Evolutionary conservation across 1,140 invertebrate species (phyloP), one percentile per base, ranked within the genome.

Genomic region (Drosophila tani): DNA sequence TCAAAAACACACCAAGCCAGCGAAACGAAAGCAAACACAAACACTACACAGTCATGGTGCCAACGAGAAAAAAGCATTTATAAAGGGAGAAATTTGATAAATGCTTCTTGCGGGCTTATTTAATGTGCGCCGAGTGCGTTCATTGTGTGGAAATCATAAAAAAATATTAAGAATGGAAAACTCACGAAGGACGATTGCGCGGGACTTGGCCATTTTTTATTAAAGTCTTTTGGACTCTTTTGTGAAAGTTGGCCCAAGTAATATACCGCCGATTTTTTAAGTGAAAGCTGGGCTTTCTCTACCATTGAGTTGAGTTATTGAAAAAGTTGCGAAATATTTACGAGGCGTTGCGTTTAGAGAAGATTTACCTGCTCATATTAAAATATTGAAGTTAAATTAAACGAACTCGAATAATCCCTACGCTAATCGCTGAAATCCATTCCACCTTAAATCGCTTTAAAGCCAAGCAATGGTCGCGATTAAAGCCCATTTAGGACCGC

Each of bases 31-130:
- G 49, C 29, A 64, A 69, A 64, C 59, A 76, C 29, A 64, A 69
- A 64, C 59, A 76, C 49, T 64, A 60, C 76, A 46, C 46, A 66
- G 65, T 70, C 57, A 46, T 32, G 41, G 74, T 66, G 53, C 58
- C 38, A 27, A 46, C n/a, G 50, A 43, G 58, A 58, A 59, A 49
- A 64, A 65, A 70, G 35, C 58, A 74, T 84, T 71, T 84, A 78
- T 81, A 75, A 81, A 74, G 78, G 83, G 40, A 66, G 68, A 84
- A 87, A 81, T 88, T 88, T 87, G 84, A 87, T 87, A 87, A 87
- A 87, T 87, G 84, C 78, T 78, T 87, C 81, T 88, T 84, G 82
- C 58, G 83, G 77, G 85, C 58, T 87, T 81, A 90, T 90, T 87
- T 87, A 87, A 87, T 87, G 84, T 75, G 68, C 77, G 81, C 81